Evolutionary conservation across 2,888 invertebrate species (phyloP).

Genomic region (Cephus spinipes): DNA sequence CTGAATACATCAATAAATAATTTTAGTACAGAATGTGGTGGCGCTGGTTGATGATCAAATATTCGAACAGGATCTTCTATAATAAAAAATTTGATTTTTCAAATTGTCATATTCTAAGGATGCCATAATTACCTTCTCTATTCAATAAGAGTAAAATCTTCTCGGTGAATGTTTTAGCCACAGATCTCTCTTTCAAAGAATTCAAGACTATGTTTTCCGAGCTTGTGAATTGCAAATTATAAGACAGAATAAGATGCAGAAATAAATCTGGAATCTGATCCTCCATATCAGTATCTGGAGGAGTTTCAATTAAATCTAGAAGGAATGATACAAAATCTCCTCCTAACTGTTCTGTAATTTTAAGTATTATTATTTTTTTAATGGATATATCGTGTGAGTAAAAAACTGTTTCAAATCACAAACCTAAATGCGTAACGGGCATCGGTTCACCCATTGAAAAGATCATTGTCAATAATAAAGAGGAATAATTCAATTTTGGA

Average conservation of each 20-base stretch:
- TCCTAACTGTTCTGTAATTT: constrained; percentile 83
- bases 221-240: constrained; percentile 86
- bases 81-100: constrained; percentile 37
- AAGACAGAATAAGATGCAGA: constrained; percentile 85
- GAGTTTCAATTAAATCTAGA: constrained; percentile 84
- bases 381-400: background rate
- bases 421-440: constrained; percentile 90
- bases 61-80: constrained; percentile 89
- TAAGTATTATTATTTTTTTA: constrained; percentile 14
- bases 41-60: constrained; percentile 84
- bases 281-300: constrained; percentile 83
- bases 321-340: constrained; percentile 84
- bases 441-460: constrained; percentile 91
- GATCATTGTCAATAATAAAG: constrained; percentile 86
- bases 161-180: constrained; percentile 90
- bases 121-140: constrained; percentile 79
- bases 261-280: constrained; percentile 89
- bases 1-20: constrained; percentile 89
- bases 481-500: constrained; percentile 84
- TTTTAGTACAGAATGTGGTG: constrained; percentile 88
- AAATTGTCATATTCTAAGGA: background rate
- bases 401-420: constrained; percentile 38
- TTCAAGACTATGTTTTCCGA: constrained; percentile 79
- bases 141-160: constrained; percentile 89
- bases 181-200: constrained; percentile 75